These are phyloP conservation scores for Crematogaster levior DNA, from an alignment of 2,888 invertebrate species.

Conservation along the genomic window DNA sequence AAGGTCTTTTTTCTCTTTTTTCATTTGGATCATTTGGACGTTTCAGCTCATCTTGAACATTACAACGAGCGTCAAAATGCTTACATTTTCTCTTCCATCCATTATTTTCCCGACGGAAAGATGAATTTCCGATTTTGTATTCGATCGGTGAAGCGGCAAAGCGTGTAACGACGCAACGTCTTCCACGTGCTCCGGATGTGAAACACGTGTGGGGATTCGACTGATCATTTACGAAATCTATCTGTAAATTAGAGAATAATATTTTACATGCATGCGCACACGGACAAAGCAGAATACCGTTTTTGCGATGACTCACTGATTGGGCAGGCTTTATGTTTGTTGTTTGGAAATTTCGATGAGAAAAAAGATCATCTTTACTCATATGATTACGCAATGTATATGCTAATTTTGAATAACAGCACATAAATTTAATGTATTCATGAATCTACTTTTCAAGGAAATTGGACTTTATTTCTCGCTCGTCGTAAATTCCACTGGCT, in stretches of 20 bases:
- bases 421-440: conserved; percentile 24
- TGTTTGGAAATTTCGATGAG: background rate
- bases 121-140: conserved; percentile 29
- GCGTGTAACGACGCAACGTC: conserved; percentile 9
- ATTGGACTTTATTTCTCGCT: conserved; percentile 5
- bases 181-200: conserved; percentile 49
- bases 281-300: background rate
- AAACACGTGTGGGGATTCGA: conserved; percentile 31
- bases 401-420: background rate
- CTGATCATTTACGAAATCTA: conserved; percentile 33
- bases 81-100: background rate
- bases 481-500: background rate
- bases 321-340: background rate
- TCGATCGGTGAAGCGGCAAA: conserved; percentile 23
- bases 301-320: background rate
- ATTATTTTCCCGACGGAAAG: conserved; percentile 29
- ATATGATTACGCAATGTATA: background rate
- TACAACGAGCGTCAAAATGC: conserved; percentile 16
- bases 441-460: conserved; percentile 2
- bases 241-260: conserved; percentile 42
- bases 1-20: no score
- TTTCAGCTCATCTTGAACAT: conserved; percentile 8
- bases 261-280: background rate
- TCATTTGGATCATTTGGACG: conserved; percentile 7
- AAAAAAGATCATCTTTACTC: background rate